Evolutionary conservation across 2,888 invertebrate species (phyloP), one percentile per base, ranked within the genome.

Genomic region (Dryobotodes eremita): DNA sequence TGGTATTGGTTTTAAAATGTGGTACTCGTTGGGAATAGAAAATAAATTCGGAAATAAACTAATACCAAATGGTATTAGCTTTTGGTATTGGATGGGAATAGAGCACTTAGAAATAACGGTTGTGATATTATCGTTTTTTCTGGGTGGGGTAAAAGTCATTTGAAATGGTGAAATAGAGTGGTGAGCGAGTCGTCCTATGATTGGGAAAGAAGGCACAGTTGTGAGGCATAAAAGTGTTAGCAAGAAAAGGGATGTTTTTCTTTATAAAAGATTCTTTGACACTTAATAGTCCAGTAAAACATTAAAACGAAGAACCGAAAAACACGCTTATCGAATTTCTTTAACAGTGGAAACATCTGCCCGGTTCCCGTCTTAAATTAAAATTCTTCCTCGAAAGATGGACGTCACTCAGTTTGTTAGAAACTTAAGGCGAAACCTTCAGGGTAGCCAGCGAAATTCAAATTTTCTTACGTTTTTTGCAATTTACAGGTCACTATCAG

Each of bases 341-440:
- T 42, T 65, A 81, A 55, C 57, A 71, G 53, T 50, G 50, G 13
- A 53, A 86, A 71, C 86, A 84, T 79, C 74, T 80, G 84, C 70
- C 6, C 46, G 0, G 61, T 76, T 79, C 61, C 53, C 87, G n/a
- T 46, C 31, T 17, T 13, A 80, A 87, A 86, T 77, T 61, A 75
- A 79, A 77, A 72, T 74, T 64, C 59, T 76, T 55, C 20, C 64
- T 46, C 13, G 31, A 78, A 86, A 77, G 79, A 87, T 71, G 77
- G 74, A 79, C 71, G 72, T 65, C 69, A 57, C 75, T 77, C 71
- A 42, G 73, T 83, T 73, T 79, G 79, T 85, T 76, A 80, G 77
- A 86, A 86, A 88, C 84, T 84, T 72, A n/a, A n/a, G n/a, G n/a
- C n/a, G n/a, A n/a, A n/a, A n/a, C n/a, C n/a, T n/a, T n/a, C n/a